These are phyloP conservation scores for Coregonus sp. DNA, from an alignment of 2,797 vertebrate species.

Conservation along the genomic window DNA sequence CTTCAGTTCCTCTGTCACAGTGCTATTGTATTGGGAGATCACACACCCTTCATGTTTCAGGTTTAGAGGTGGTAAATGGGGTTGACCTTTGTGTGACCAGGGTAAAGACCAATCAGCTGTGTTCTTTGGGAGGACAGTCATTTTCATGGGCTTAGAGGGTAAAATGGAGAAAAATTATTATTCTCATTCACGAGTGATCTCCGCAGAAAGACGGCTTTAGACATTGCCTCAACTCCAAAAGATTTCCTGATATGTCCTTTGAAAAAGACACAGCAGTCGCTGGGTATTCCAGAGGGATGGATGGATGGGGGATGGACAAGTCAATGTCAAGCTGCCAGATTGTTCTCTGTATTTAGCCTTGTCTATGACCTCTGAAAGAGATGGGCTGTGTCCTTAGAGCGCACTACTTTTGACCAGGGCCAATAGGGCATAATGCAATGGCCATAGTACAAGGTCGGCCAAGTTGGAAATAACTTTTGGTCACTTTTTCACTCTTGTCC, in stretches of 20 bases:
- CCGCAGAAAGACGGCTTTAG: slow-evolving; percentile 36
- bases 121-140: slow-evolving; percentile 49
- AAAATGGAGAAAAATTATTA: slow-evolving; percentile 58
- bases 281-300: slow-evolving; percentile 16
- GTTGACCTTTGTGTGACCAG: slow-evolving; percentile 56
- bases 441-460: slow-evolving; percentile 3
- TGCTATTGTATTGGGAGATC: slow-evolving; percentile 45
- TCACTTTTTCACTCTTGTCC: slow-evolving; percentile 6
- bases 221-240: slow-evolving; percentile 35
- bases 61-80: slow-evolving; percentile 46
- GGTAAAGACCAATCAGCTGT: slow-evolving; percentile 56
- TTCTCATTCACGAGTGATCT: slow-evolving; percentile 42
- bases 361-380: slow-evolving; percentile 13
- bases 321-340: slow-evolving; percentile 42
- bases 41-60: slow-evolving; percentile 41
- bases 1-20: not conserved
- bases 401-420: not conserved
- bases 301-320: slow-evolving; percentile 32
- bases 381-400: not conserved
- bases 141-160: slow-evolving; percentile 41
- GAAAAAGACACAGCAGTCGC: slow-evolving; percentile 41
- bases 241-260: slow-evolving; percentile 31
- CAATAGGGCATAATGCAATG: not conserved
- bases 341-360: slow-evolving; percentile 39
- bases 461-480: slow-evolving; percentile 3